Evolutionary conservation across 2,113 vertebrate genomes (phyloP), one percentile per base, ranked within the genome.

Genomic region (Ophiodon elongatus): DNA sequence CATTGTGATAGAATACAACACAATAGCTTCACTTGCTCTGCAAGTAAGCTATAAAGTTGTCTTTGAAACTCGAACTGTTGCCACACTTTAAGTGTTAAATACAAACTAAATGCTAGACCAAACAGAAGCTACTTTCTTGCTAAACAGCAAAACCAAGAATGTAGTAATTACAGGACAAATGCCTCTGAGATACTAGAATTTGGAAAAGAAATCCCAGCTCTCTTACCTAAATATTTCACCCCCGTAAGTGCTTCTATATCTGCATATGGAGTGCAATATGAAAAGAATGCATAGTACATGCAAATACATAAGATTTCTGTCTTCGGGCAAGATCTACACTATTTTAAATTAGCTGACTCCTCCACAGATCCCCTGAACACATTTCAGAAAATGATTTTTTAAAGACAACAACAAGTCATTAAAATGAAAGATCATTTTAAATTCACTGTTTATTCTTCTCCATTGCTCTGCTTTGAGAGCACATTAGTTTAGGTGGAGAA

Each of bases 331-430:
- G 70, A 83, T 68, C 52, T 86, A 69, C 69, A 63, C 41, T 59
- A 52, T 85, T 90, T 89, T 73, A 84, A 91, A 89, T 85, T 76
- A 89, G 83, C 82, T 37, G 57, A 89, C 83, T 91, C 76, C 85
- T 83, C 76, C 73, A 63, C 56, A 66, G 67, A 85, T 80, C 69
- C 91, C 92, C 84, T 66, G 80, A 87, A 92, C 86, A 90, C 90
- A 85, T 91, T 87, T 80, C 45, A 84, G 70, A 80, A 87, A 88
- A 82, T 83, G 43, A 79, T 77, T 88, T 91, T 91, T 84, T 85
- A 76, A 86, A 87, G 83, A 88, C 82, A 91, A 92, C 83, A 89
- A 88, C 83, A 89, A 93, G 86, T 91, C 88, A 89, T 94, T 93
- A 89, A 92, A 92, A 90, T 70, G 76, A 86, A 80, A 90, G 59